Conservation (phyloP, 2,113 vertebrate species). For the Phyllopteryx taeniolatus region DNA sequence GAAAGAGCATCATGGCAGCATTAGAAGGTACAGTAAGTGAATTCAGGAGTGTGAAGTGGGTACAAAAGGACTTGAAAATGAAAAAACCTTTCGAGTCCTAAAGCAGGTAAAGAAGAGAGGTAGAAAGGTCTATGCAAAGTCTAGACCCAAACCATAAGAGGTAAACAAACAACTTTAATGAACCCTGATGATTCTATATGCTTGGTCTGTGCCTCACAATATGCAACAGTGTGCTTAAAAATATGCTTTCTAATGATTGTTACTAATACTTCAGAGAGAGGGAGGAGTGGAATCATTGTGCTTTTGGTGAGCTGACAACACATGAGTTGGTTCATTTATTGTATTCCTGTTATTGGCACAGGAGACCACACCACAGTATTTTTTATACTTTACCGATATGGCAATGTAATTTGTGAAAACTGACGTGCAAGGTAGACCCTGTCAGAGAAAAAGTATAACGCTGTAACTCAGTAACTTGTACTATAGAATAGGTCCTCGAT, state of each 20-base stretch:
- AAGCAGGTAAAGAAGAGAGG: constrained; percentile 52
- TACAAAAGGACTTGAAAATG: constrained; percentile 9
- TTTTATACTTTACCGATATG: not conserved
- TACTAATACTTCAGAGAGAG: constrained; percentile 54
- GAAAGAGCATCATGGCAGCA: not conserved
- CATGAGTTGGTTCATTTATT: constrained; percentile 41
- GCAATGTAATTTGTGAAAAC: not conserved
- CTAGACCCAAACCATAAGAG: constrained; percentile 6
- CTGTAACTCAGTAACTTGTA: constrained; percentile 20
- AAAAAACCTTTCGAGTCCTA: too few relatives aligned
- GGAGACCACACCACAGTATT: not conserved
- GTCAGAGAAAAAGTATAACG: constrained; percentile 24
- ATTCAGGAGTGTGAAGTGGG: not conserved
- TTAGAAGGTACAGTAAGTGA: not conserved
- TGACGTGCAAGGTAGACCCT: constrained; percentile 9
- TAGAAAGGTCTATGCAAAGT: constrained; percentile 40
- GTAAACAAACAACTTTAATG: not conserved
- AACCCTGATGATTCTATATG: not conserved
- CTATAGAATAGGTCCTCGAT: not conserved
- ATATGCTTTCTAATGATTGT: constrained; percentile 60
- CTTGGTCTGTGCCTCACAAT: constrained; percentile 33
- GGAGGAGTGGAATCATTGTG: constrained; percentile 55
- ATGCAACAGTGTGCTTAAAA: constrained; percentile 1
- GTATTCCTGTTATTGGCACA: constrained; percentile 41
- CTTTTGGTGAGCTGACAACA: constrained; percentile 63